Evolutionary conservation across 2,888 invertebrate species (phyloP), one percentile per base, ranked within the genome.

Genomic region (Ennomos fuscantarius): DNA sequence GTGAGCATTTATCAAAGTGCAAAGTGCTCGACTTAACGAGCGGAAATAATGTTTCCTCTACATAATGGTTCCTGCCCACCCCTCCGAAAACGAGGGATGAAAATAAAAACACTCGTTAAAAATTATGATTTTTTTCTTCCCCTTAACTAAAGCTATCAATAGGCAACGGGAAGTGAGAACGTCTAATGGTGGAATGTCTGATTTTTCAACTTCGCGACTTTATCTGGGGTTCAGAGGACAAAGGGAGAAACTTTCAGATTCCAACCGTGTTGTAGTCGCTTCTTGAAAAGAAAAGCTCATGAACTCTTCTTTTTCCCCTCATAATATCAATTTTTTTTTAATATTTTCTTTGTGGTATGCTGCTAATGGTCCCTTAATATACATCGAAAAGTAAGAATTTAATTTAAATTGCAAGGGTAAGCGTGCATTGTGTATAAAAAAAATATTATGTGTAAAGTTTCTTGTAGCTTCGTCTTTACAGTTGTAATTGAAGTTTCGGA

Each of bases 1-100:
- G 82, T 84, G 77, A 86, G 83, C 86, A 88, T 89, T 87, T 86
- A 87, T 89, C 87, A 89, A 87, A 85, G 81, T 78, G 84, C 79
- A 84, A 84, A 87, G 86, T 84, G 78, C 84, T 87, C 71, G 79
- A 84, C 75, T 89, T 90, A 89, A 90, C 88, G 87, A 86, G 87
- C 90, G 90, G 90, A 91, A 89, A 83, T 85, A 84, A 89, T 86
- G 85, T 83, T 89, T 89, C 89, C 89, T 88, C 80, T 75, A 77
- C 73, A 79, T 89, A 89, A 90, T 89, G 88, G 88, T 85, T 84
- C 83, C 70, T 65, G 68, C 71, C 78, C 66, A 77, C 74, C 73
- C 72, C 72, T 72, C 70, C 73, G 66, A 72, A 68, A 72, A 55
- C 62, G 70, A 69, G 78, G 82, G 80, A 73, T 73, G 73, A 70